Conservation (phyloP, 2,888 invertebrate genomes). For the Hyposoter dolosus region DNA sequence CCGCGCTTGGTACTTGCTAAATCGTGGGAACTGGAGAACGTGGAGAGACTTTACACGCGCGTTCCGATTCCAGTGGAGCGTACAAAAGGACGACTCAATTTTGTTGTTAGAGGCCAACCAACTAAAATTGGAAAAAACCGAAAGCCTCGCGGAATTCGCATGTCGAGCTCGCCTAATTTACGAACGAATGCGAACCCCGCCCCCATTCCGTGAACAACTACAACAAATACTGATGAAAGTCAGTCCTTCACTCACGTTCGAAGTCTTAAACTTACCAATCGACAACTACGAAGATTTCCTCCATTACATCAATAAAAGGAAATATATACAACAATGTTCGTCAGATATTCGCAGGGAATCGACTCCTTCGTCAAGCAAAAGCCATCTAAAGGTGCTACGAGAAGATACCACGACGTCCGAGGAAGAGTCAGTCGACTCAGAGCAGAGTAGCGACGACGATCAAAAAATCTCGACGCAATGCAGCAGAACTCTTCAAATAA, state of each 20-base stretch:
- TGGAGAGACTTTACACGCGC: conserved; percentile 1
- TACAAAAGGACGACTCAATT: conserved; percentile 1
- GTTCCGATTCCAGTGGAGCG: conserved; percentile 17
- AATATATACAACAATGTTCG: not conserved
- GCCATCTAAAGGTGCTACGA: not conserved
- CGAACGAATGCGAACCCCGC: conserved; percentile 12
- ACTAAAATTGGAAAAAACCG: not conserved
- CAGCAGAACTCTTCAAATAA: not conserved
- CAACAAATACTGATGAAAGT: conserved; percentile 2
- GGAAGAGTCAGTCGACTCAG: not conserved
- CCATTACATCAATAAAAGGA: conserved; percentile 1
- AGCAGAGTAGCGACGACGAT: not conserved
- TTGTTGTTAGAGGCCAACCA: not conserved
- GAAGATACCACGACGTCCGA: not conserved
- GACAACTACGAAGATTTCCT: conserved; percentile 10
- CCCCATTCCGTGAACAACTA: conserved; percentile 7
- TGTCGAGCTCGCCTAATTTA: conserved; percentile 10
- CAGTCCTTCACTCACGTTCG: conserved; percentile 5
- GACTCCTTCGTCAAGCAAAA: not conserved
- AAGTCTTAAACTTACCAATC: not conserved
- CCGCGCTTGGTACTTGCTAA: conserved; percentile 21
- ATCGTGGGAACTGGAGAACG: not conserved
- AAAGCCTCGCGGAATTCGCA: conserved; percentile 3
- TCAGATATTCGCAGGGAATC: not conserved
- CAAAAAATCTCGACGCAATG: not conserved